Conservation (phyloP, 30 jellyfish, hydroid and myxozoan species). For the Rhopilema esculentum region DNA sequence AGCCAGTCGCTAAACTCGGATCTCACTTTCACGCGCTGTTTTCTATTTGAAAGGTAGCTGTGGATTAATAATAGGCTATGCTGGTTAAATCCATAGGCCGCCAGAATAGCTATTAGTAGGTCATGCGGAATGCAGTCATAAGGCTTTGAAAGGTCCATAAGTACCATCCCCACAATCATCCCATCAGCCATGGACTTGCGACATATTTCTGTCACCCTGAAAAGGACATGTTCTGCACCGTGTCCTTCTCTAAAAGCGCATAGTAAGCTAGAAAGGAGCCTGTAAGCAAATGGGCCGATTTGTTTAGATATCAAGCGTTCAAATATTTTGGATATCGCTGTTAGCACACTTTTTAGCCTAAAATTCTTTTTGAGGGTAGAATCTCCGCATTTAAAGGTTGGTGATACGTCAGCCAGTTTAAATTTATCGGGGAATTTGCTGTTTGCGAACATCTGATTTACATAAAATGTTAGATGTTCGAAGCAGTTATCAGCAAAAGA, state of each 20-base stretch:
- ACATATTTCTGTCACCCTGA: slow-evolving; percentile 17
- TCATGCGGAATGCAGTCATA: slow-evolving; percentile 45
- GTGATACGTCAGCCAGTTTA: slow-evolving; percentile 55
- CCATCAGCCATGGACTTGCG: slow-evolving; percentile 44
- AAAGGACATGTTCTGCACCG: slow-evolving; percentile 37
- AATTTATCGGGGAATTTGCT: slow-evolving; percentile 57
- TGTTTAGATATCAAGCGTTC: slow-evolving; percentile 40
- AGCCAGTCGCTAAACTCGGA: slow-evolving; percentile 46
- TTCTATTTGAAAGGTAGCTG: slow-evolving; percentile 53
- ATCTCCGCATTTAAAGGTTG: slow-evolving; percentile 22
- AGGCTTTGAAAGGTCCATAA: slow-evolving; percentile 52
- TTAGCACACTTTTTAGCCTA: slow-evolving; percentile 52
- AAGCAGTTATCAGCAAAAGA: slow-evolving; percentile 25
- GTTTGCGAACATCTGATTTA: slow-evolving; percentile 52
- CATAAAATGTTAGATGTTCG: slow-evolving; percentile 21
- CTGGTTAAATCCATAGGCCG: slow-evolving; percentile 43
- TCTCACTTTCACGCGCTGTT: slow-evolving; percentile 43
- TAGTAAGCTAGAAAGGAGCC: slow-evolving; percentile 27
- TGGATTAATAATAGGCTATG: slow-evolving; percentile 13
- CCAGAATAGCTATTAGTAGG: slow-evolving; percentile 38
- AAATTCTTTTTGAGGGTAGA: slow-evolving; percentile 17
- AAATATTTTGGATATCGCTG: slow-evolving; percentile 32
- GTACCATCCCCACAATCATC: slow-evolving; percentile 51
- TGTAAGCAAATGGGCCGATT: slow-evolving; percentile 22
- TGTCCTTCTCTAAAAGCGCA: slow-evolving; percentile 36